Conservation (phyloP, 2,797 vertebrate species). For the Eulemur mongoz region DNA sequence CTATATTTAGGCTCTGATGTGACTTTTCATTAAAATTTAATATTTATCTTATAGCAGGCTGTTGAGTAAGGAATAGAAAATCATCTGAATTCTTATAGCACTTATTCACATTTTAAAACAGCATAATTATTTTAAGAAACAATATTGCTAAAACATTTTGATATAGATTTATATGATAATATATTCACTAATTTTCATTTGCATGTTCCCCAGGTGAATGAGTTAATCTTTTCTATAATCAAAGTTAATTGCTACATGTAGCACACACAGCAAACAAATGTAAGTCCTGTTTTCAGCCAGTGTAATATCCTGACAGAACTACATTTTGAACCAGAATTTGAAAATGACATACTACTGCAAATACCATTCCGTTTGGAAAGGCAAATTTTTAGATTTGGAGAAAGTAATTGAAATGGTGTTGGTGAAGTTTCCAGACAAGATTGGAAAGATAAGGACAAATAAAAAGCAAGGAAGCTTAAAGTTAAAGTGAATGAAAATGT, state of each 20-base stretch:
- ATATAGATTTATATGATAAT: slow-evolving; percentile 12
- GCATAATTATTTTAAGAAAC: background rate
- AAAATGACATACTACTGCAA: background rate
- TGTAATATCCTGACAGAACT: background rate
- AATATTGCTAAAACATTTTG: background rate
- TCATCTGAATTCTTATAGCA: background rate
- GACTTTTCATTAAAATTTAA: slow-evolving; percentile 1
- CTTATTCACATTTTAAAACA: slow-evolving; percentile 13
- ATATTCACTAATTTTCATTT: background rate
- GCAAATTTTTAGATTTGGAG: background rate
- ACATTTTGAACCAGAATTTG: background rate
- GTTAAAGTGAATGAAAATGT: background rate
- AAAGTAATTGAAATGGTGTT: background rate
- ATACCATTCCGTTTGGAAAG: background rate
- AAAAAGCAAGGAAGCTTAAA: background rate
- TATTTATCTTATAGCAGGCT: background rate
- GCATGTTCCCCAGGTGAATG: background rate
- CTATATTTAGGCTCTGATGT: background rate
- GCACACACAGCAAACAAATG: background rate
- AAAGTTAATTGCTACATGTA: background rate
- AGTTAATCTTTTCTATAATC: background rate
- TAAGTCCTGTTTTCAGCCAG: background rate
- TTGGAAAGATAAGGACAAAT: background rate
- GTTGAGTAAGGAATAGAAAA: background rate
- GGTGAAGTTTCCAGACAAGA: background rate